Percentiles rank a stretch among this genome's conserved stretches.
phyloP scores from a whole-genome alignment of 2,888 invertebrate species.

The Caenorhabditis angaria region DNA sequence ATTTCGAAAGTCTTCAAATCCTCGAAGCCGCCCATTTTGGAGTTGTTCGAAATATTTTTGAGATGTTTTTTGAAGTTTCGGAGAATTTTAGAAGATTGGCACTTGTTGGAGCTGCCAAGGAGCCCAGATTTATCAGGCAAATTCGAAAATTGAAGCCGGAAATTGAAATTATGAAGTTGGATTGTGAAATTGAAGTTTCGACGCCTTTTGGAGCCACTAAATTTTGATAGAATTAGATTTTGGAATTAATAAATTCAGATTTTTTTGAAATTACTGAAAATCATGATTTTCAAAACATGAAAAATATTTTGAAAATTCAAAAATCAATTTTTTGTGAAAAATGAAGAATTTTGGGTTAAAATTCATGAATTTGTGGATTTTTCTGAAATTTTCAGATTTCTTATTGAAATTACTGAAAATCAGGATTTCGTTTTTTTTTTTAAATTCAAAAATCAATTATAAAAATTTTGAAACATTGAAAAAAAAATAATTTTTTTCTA shows the following conservation, averaged over 20 bases:
- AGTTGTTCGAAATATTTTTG: slow-evolving; percentile 37
- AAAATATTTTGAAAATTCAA: too few species aligned
- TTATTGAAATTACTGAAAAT: slow-evolving; percentile 10
- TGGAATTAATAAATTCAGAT: not conserved
- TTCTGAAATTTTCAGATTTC: slow-evolving; percentile 2
- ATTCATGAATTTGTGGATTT: not conserved
- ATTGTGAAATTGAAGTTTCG: not conserved
- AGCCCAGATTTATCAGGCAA: not conserved
- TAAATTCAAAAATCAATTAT: too few species aligned
- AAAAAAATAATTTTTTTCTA: not conserved
- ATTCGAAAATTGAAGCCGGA: not conserved
- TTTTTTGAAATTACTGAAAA: slow-evolving; percentile 11
- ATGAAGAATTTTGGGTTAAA: not conserved
- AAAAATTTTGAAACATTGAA: not conserved
- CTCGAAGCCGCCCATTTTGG: slow-evolving; percentile 37
- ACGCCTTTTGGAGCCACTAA: not conserved
- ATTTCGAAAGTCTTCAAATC: not conserved
- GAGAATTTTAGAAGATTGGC: not conserved
- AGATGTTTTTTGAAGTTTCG: slow-evolving; percentile 12
- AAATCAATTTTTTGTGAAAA: not conserved
- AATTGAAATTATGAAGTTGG: not conserved
- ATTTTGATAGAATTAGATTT: not conserved
- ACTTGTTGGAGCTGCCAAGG: not conserved
- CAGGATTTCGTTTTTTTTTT: too few species aligned
- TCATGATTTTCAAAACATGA: not conserved